Evolutionary conservation across 2,888 invertebrate genomes (phyloP), one percentile per base, ranked within the genome.

Genomic region (Chalcosyrphus nemorum): DNA sequence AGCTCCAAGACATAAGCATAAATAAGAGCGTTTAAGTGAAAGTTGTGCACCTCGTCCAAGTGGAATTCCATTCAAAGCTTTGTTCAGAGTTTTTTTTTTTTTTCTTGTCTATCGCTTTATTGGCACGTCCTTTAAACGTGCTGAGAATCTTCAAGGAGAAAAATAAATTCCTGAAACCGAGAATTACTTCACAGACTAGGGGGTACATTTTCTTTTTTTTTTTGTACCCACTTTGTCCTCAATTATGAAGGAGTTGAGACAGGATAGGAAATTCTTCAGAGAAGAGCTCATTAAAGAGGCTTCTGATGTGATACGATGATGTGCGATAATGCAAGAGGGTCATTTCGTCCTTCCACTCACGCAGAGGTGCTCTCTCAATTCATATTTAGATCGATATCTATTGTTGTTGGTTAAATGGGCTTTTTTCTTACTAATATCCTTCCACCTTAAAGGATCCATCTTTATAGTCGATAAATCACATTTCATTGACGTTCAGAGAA

Each of bases 341-440:
- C 41, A n/a, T n/a, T n/a, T n/a, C n/a, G n/a, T n/a, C n/a, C n/a
- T n/a, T n/a, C n/a, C n/a, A n/a, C n/a, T n/a, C n/a, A n/a, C n/a
- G n/a, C 24, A 11, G 38, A 70, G 50, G 43, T 63, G 45, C 35
- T 57, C 70, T 57, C 70, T 50, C 66, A 72, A 72, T 80, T 66
- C 38, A 41, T 56, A n/a, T n/a, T n/a, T 35, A 63, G 68, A 82
- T 82, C 82, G 77, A 70, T 82, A 82, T 68, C 74, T 78, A 61
- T 72, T 78, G 61, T 56, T 63, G 47, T 13, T 24, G 54, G 68
- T 68, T 68, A 63, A 75, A 70, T n/a, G n/a, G n/a, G n/a, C n/a
- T n/a, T n/a, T n/a, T n/a, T n/a, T n/a, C n/a, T n/a, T n/a, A n/a
- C 59, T 57, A 86, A 88, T 87, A 87, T 87, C 86, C 87, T 87